Base-by-base conservation (phyloP, 37 sponge, comb jelly and placozoan genomes). In the Theonella swinhoei region DNA sequence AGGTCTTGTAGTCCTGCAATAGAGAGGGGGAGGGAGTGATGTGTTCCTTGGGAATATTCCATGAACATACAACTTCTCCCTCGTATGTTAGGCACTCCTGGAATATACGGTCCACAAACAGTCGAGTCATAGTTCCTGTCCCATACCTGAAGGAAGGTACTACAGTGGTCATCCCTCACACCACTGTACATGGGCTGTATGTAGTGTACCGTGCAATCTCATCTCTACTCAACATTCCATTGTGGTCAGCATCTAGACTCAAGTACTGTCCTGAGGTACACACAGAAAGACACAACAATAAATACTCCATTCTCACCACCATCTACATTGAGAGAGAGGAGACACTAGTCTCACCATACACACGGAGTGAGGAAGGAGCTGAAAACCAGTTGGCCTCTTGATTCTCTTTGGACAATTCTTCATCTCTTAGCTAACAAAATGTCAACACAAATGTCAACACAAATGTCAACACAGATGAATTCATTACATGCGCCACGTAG, bases 41-140 rank as follows among this genome's bases (percentile, higher is more conserved):
- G n/a, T n/a, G n/a, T n/a, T n/a, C n/a, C n/a, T n/a, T n/a, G n/a
- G n/a, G n/a, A n/a, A n/a, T n/a, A n/a, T n/a, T n/a, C n/a, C n/a
- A n/a, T 59, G 24, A 34, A 72, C 88, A 70, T 78, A 92, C 92
- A 90, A 98, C 98, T 70, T 98, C 99, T 61, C 99, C 99, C 69
- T 98, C 99, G 62, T 98, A 98, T 5, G 99, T 98, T 26, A 98
- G 89, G 77, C 99, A 98, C 42, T 98, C 99, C 42, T 98, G 96
- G 68, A 96, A 98, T n/a, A 98, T 77, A 39, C 96, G 89, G 36
- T 96, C 91, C 28, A 98, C 81, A 76, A 98, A 98, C 20, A 87
- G 89, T 1, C 74, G 72, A 0, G 96, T 98, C 38, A 98, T 77
- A 29, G 96, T 98, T 0, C 96, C 96, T 24, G 93, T 93, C 1